Evolutionary conservation across 2,888 invertebrate genomes (phyloP).

Genomic region (Eristalis intricaria): DNA sequence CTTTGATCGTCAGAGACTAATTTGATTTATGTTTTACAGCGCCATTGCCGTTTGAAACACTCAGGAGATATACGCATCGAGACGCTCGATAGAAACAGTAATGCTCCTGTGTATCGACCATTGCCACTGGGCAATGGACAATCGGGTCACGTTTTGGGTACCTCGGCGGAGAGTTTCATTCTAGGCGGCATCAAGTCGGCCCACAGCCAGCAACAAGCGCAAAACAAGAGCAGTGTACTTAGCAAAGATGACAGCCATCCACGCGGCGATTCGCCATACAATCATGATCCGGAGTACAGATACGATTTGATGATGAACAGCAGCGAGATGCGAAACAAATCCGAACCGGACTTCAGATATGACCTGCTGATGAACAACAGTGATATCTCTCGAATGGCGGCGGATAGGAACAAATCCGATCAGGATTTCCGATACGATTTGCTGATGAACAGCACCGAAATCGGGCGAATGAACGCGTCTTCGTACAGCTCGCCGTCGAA

Average conservation of each 20-base stretch:
- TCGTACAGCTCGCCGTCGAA: conserved; percentile 44
- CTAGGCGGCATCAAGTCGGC: conserved; percentile 66
- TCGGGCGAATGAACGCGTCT: conserved; percentile 75
- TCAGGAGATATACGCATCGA: conserved; percentile 88
- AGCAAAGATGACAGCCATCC: conserved; percentile 73
- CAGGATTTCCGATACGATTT: conserved; percentile 29
- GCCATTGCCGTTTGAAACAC: conserved; percentile 90
- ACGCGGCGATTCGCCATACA: conserved; percentile 23
- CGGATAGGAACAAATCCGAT: neutral
- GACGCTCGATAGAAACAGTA: conserved; percentile 80
- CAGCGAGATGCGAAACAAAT: neutral
- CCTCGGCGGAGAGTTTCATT: conserved; percentile 67
- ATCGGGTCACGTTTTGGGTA: conserved; percentile 42
- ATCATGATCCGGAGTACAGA: conserved; percentile 8
- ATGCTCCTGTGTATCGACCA: conserved; percentile 78
- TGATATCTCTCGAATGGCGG: neutral
- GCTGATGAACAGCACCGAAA: conserved; percentile 78
- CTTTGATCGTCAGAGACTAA: conserved; percentile 12
- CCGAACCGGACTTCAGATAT: neutral
- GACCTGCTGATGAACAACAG: neutral
- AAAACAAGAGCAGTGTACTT: conserved; percentile 71
- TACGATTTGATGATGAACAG: neutral
- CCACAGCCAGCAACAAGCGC: conserved; percentile 70
- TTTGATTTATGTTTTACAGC: conserved; percentile 81
- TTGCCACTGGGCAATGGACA: conserved; percentile 74